Conservation (phyloP, 2,888 invertebrate genomes). For the Heteromyza rotundicornis region DNA sequence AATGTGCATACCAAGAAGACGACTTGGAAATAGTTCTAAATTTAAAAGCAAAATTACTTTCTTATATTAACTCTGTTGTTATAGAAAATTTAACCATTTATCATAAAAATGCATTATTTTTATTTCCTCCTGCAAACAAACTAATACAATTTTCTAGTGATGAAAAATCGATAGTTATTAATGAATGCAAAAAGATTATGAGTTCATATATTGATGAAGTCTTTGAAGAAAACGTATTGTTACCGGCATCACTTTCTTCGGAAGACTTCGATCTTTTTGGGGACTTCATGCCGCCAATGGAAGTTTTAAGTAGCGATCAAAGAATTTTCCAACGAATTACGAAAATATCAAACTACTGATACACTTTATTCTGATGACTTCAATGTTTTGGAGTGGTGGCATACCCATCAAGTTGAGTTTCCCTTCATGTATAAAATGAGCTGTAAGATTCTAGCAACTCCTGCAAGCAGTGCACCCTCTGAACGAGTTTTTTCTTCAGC, state of each 20-base stretch:
- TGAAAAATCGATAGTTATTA: conserved; percentile 5
- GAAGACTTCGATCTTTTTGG: neutral
- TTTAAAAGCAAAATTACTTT: neutral
- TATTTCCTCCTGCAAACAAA: conserved; percentile 12
- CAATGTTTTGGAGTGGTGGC: neutral
- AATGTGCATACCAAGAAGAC: neutral
- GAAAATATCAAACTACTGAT: neutral
- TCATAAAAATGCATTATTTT: conserved; percentile 12
- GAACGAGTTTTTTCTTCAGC: too few species aligned
- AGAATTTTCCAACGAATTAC: conserved; percentile 7
- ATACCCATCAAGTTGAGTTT: neutral
- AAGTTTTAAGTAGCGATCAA: neutral
- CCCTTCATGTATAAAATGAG: too few species aligned
- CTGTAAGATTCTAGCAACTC: too few species aligned
- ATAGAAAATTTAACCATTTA: neutral
- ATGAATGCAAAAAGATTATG: conserved; percentile 15
- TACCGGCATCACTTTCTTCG: neutral
- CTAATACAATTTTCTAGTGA: conserved; percentile 1
- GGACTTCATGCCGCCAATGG: neutral
- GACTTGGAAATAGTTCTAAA: neutral
- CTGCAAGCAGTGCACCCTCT: too few species aligned
- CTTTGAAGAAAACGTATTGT: neutral
- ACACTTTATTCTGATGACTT: conserved; percentile 4
- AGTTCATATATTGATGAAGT: conserved; percentile 5
- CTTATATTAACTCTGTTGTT: neutral